These are phyloP conservation scores for Ricordea florida DNA, from an alignment of 92 coral and sea anemone species.

Conservation along the genomic window DNA sequence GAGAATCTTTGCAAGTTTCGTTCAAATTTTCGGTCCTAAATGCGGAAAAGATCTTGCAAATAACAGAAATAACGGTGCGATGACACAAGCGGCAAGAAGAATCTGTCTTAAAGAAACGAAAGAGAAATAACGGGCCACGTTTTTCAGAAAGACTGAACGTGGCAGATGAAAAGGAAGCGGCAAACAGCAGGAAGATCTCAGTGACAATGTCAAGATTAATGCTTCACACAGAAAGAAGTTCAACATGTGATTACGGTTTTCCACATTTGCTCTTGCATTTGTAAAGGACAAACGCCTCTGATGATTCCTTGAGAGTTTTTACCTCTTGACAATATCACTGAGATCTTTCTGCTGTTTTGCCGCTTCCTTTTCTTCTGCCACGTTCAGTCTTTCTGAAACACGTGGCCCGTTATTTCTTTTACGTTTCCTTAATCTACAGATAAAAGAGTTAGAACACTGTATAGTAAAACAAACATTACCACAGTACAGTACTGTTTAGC, in stretches of 20 bases:
- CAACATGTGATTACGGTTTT: conserved; percentile 51
- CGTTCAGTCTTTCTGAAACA: conserved; percentile 1
- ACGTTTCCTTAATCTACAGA: no score
- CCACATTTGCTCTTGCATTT: conserved; percentile 60
- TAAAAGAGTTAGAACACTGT: no score
- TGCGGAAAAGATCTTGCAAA: conserved; percentile 16
- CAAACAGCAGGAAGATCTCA: conserved; percentile 36
- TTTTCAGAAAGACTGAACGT: conserved; percentile 1
- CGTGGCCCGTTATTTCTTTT: no score
- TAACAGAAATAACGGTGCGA: neutral
- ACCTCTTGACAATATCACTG: conserved; percentile 24
- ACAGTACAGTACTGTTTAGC: no score
- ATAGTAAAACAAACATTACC: no score
- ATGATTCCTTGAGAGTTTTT: conserved; percentile 48
- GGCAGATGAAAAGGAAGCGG: conserved; percentile 1
- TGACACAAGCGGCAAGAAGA: neutral
- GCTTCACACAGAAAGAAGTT: conserved; percentile 49
- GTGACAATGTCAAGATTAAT: conserved; percentile 20
- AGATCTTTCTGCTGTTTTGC: conserved; percentile 36
- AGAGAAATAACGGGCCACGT: conserved; percentile 31
- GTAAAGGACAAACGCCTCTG: conserved; percentile 37
- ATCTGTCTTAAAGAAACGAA: conserved; percentile 6
- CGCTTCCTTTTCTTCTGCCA: neutral
- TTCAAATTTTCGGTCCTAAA: conserved; percentile 21
- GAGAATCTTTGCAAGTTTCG: conserved; percentile 2